Conservation (phyloP, 2,888 invertebrate species). For the Crematogaster levior region DNA sequence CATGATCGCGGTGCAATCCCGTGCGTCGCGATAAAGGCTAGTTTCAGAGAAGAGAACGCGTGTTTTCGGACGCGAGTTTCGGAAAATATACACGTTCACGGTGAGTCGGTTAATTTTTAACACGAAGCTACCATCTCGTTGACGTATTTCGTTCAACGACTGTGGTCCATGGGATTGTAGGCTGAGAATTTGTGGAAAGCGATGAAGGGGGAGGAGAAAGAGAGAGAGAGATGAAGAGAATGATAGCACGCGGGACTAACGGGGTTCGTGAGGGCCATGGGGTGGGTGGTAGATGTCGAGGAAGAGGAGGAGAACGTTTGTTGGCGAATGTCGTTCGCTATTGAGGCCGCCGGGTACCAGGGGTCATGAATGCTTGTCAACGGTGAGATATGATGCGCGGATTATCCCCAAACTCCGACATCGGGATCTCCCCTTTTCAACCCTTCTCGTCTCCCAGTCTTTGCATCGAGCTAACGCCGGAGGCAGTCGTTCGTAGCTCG, state of each 20-base stretch:
- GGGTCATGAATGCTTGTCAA: slow-evolving; percentile 83
- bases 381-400: slow-evolving; percentile 82
- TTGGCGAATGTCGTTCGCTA: slow-evolving; percentile 80
- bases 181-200: slow-evolving; percentile 67
- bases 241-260: slow-evolving; percentile 59
- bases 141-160: slow-evolving; percentile 71
- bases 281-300: slow-evolving; percentile 31
- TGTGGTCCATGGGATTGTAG: slow-evolving; percentile 67
- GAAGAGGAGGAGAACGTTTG: slow-evolving; percentile 71
- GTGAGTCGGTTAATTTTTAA: slow-evolving; percentile 77
- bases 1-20: slow-evolving; percentile 62
- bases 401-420: slow-evolving; percentile 74
- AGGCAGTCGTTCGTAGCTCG: slow-evolving; percentile 43
- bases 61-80: slow-evolving; percentile 34
- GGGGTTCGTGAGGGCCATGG: slow-evolving; percentile 49
- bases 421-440: slow-evolving; percentile 67
- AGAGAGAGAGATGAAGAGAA: slow-evolving; percentile 28
- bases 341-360: slow-evolving; percentile 76
- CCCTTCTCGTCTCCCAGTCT: slow-evolving; percentile 55
- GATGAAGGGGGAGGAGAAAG: background rate
- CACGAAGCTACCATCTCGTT: slow-evolving; percentile 59
- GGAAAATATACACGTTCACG: slow-evolving; percentile 71
- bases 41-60: slow-evolving; percentile 38
- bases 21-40: slow-evolving; percentile 60
- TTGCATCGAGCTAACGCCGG: slow-evolving; percentile 45